Base-by-base conservation (phyloP, 2,888 invertebrate genomes). In the Amiota minor region DNA sequence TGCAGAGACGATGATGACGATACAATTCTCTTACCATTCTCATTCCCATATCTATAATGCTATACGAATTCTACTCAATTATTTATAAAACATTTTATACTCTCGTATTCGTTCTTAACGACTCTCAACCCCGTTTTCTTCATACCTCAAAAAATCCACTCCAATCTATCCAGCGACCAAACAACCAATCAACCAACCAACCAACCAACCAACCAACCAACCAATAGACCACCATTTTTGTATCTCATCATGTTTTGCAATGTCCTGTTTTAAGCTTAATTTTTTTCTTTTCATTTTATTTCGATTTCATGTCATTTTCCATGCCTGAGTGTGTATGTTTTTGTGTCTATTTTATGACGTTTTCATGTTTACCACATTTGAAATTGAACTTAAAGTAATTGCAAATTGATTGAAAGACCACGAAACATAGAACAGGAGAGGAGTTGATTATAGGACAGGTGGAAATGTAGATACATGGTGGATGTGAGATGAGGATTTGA, bases 381-480 rank as follows among this genome's bases (percentile, higher is more conserved):
- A 76, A 35, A 59, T 76, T 78, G 79, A 79, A 81, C 83, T 85
- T 80, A 78, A 85, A 86, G 87, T 86, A 86, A 85, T 86, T 83
- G 87, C 82, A 81, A 86, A 83, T 86, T 84, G 82, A 85, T 87
- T 87, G 87, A 82, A 78, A 77, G 77, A 64, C 35, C 35, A 35
- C 6, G 35, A 35, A 35, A 35, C 35, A 35, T 35, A 35, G 6
- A 35, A 8, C 35, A 35, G 35, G 35, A 35, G 35, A 2, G 35
- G 35, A 35, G 0, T 35, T 35, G 6, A 35, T 35, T 6, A 35
- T 4, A 35, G 35, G 35, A 4, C 35, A 35, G 35, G 35, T 4
- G 35, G 35, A 35, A 35, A 35, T 35, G 35, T 1, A 23, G 23
- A 23, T 23, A 3, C 1, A 23, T 23, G 23, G 3, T 3, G 23